Evolutionary conservation across 2,888 invertebrate genomes (phyloP), one percentile per base, ranked within the genome.

Genomic region (Philaethria dido): DNA sequence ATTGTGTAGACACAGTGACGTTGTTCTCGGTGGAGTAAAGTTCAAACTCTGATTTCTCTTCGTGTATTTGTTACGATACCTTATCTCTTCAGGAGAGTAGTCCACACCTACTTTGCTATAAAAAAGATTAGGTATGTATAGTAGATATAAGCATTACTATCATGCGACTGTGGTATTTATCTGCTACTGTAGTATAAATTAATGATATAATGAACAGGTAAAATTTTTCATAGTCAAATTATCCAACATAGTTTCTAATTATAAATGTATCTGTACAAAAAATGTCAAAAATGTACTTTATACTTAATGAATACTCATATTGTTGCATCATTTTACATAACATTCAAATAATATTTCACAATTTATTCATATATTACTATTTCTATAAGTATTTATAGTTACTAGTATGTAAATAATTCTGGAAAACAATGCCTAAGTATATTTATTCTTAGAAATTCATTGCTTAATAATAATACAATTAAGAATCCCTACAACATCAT

Each of bases 401-500:
- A 1, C 39, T 13, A 13, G 13, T 2, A 39, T 39, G 3, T 3
- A 39, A 39, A 39, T 39, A 39, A 13, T 39, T 39, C 13, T 13
- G 3, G 39, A 13, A 39, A 1, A 39, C 13, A 39, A 39, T 39
- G 9, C 11, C 9, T 9, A 25, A 59, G 22, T 25, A 25, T 8
- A 45, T 45, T 16, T 18, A 14, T 6, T 14, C 14, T 44, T 25
- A 39, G 18, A 13, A 33, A 1, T 50, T 5, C 36, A 22, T 16
- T 33, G 39, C 18, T 13, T 52, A 44, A 47, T 22, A 18, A 6
- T 62, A 9, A 18, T 47, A 52, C 20, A 45, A 45, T 52, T 3
- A 59, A 48, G 70, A 70, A 70, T 52, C 60, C 70, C 45, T 50
- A 57, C 55, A 66, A 69, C 42, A 20, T 52, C 63, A 52, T 50